Evolutionary conservation across 2,888 invertebrate genomes (phyloP).

Genomic region (Pheosia gnoma): DNA sequence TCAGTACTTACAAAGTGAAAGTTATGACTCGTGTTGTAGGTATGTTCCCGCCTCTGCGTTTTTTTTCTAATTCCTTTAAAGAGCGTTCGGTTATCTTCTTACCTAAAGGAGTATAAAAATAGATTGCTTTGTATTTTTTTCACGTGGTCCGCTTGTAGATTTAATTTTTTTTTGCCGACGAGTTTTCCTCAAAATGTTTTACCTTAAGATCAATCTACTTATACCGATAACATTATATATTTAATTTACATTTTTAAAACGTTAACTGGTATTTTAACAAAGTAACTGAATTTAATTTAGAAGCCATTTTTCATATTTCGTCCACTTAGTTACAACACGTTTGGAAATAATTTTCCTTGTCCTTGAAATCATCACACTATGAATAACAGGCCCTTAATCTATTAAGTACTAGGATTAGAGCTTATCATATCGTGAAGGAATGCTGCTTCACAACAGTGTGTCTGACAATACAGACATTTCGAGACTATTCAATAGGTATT

Average conservation of each 20-base stretch:
- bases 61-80: too few relatives aligned
- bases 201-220: too few relatives aligned
- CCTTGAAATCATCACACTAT: background rate
- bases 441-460: slow-evolving; percentile 3
- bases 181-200: too few relatives aligned
- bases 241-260: too few relatives aligned
- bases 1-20: slow-evolving; percentile 54
- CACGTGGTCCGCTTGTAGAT: background rate
- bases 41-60: slow-evolving; percentile 15
- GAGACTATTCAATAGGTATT: background rate
- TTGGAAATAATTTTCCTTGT: background rate
- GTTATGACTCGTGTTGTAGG: slow-evolving; percentile 41
- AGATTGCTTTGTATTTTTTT: background rate
- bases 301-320: too few relatives aligned
- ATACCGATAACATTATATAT: too few relatives aligned
- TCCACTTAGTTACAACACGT: too few relatives aligned
- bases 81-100: too few relatives aligned
- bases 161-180: too few relatives aligned
- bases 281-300: too few relatives aligned
- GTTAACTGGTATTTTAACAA: too few relatives aligned
- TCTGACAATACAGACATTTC: background rate
- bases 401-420: background rate
- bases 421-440: background rate
- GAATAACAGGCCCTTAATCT: background rate
- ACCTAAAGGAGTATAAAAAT: too few relatives aligned